Conservation (phyloP, 2,113 vertebrate genomes). For the Tragelaphus imberbis region DNA sequence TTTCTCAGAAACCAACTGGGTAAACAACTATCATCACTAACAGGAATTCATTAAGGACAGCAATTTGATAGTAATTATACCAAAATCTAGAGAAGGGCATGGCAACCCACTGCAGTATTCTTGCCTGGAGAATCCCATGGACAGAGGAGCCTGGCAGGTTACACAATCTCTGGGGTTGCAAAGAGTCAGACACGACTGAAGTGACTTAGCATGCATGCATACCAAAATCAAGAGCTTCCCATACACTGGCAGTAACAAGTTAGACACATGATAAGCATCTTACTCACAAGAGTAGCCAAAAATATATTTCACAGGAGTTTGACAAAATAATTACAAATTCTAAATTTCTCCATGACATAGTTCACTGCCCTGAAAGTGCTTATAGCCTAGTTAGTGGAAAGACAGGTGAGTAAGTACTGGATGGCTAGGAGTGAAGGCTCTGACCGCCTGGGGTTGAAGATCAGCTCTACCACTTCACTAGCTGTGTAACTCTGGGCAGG, state of each 20-base stretch:
- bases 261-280: not conserved
- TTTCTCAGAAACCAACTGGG: not conserved
- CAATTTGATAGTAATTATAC: not conserved
- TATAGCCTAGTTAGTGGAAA: not conserved
- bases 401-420: not conserved
- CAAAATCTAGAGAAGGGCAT: not conserved
- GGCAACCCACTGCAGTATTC: not conserved
- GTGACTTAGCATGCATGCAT: not conserved
- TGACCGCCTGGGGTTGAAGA: not conserved
- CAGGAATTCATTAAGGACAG: not conserved
- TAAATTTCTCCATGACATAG: not conserved
- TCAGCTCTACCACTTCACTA: not conserved
- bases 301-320: not conserved
- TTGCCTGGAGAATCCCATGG: not conserved
- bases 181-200: not conserved
- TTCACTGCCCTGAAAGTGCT: not conserved
- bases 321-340: not conserved
- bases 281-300: not conserved
- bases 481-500: not conserved
- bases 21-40: not conserved
- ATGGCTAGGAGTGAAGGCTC: not conserved
- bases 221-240: not conserved
- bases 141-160: not conserved
- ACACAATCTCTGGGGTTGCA: not conserved
- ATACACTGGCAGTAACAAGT: not conserved